Percentiles rank a stretch among this genome's conserved stretches.
These are phyloP conservation scores for Seriola quinqueradiata DNA, from an alignment of 2,113 vertebrate species.

Conservation along the genomic window DNA sequence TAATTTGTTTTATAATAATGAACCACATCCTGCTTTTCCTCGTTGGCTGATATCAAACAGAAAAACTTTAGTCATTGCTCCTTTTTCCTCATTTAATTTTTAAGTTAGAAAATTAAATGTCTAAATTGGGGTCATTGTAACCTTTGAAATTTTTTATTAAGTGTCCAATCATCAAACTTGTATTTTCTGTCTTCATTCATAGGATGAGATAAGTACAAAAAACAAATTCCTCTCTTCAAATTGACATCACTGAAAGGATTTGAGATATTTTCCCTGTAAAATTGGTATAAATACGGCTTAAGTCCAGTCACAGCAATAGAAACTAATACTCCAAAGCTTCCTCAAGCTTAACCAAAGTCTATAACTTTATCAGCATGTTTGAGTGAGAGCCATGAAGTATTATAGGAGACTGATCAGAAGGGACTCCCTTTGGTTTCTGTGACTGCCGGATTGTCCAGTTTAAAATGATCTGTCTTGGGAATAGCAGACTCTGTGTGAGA, in stretches of 20 bases:
- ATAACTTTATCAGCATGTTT: slow-evolving; percentile 53
- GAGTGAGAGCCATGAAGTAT: slow-evolving; percentile 47
- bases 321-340: slow-evolving; percentile 54
- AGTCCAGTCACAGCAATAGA: slow-evolving; percentile 43
- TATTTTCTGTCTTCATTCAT: slow-evolving; percentile 1
- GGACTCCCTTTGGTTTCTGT: slow-evolving; percentile 19
- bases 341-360: slow-evolving; percentile 37
- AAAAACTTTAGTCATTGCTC: slow-evolving; percentile 20
- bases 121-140: slow-evolving; percentile 53
- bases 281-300: slow-evolving; percentile 53
- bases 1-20: slow-evolving; percentile 46
- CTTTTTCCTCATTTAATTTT: slow-evolving; percentile 33
- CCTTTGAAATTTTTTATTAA: slow-evolving; percentile 6
- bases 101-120: slow-evolving; percentile 33
- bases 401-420: slow-evolving; percentile 32
- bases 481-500: not conserved
- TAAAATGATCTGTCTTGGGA: slow-evolving; percentile 25
- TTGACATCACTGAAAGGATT: slow-evolving; percentile 47
- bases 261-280: slow-evolving; percentile 41
- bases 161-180: slow-evolving; percentile 17
- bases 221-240: slow-evolving; percentile 9
- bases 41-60: slow-evolving; percentile 32
- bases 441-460: slow-evolving; percentile 24
- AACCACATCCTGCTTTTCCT: slow-evolving; percentile 42
- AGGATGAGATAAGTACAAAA: slow-evolving; percentile 5